Evolutionary conservation across 1,140 invertebrate species (phyloP).

Genomic region (Mamestra configurata): DNA sequence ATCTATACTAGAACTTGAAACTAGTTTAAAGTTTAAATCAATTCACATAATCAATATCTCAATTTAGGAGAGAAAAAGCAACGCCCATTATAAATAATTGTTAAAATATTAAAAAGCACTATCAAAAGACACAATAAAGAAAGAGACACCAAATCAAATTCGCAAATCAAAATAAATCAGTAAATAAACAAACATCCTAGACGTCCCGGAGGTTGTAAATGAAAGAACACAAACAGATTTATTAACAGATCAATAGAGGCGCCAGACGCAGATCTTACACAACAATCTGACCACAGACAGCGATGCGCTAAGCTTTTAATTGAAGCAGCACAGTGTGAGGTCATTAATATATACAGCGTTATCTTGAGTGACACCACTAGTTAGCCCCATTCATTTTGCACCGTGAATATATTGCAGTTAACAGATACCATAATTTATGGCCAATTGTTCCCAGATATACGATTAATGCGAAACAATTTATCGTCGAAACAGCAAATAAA

Average conservation of each 20-base stretch:
- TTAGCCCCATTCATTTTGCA: slow-evolving; percentile 35
- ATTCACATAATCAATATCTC: too few relatives aligned
- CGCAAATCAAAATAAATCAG: not conserved
- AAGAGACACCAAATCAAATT: not conserved
- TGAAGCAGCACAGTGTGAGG: slow-evolving; percentile 32
- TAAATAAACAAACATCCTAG: not conserved
- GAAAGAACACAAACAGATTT: slow-evolving; percentile 33
- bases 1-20: too few relatives aligned
- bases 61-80: not conserved
- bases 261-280: slow-evolving; percentile 7
- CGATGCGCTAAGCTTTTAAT: slow-evolving; percentile 44
- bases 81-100: not conserved
- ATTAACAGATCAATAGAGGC: slow-evolving; percentile 29
- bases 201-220: not conserved
- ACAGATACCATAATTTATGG: slow-evolving; percentile 55
- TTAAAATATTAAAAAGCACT: not conserved
- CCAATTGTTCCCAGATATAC: slow-evolving; percentile 56
- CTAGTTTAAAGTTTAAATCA: not conserved
- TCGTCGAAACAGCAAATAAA: slow-evolving; percentile 31
- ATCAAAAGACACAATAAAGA: not conserved
- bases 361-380: slow-evolving; percentile 31
- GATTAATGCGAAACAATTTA: slow-evolving; percentile 43
- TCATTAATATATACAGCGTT: slow-evolving; percentile 39
- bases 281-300: slow-evolving; percentile 25
- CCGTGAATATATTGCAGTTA: slow-evolving; percentile 41